Percentiles rank a stretch among this genome's conserved stretches.
Evolutionary conservation across 37 sponge, comb jelly and placozoan genomes (phyloP).

Genomic region (Geodia barretti): DNA sequence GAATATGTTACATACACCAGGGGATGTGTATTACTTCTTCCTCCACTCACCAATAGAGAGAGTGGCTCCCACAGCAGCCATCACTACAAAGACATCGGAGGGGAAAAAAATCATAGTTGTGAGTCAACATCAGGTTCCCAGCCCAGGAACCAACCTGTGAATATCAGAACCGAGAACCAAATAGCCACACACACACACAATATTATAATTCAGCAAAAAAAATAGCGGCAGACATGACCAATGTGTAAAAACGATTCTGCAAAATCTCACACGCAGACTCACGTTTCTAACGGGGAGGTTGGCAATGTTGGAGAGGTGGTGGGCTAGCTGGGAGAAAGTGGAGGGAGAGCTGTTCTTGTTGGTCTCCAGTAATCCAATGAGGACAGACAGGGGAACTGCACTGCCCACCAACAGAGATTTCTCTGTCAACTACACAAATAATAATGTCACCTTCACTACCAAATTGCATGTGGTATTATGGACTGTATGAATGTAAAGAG

Average conservation of each 20-base stretch:
- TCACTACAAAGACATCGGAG: conserved; percentile 77
- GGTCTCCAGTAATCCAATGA: conserved; percentile 53
- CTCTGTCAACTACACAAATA: conserved; percentile 23
- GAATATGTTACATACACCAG: too few relatives aligned
- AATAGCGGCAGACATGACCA: not conserved
- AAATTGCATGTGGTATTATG: too few relatives aligned
- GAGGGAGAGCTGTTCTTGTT: conserved; percentile 30
- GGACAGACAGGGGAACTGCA: conserved; percentile 36
- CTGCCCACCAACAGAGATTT: conserved; percentile 54
- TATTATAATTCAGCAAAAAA: not conserved
- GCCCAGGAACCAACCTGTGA: conserved; percentile 77
- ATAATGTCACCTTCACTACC: not conserved
- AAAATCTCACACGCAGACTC: conserved; percentile 3
- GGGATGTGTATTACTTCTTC: too few relatives aligned
- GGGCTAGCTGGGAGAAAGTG: conserved; percentile 41
- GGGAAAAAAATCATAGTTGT: conserved; percentile 74
- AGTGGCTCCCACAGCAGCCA: conserved; percentile 66
- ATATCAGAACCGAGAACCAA: too few relatives aligned
- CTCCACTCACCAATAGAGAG: conserved; percentile 57
- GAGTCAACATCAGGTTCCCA: conserved; percentile 70
- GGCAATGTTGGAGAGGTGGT: conserved; percentile 56
- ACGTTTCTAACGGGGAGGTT: conserved; percentile 77
- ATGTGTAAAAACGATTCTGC: too few relatives aligned
- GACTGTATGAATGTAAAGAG: too few relatives aligned
- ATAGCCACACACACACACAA: conserved; percentile 2